Base-by-base conservation (phyloP, 2,113 vertebrate species). In the Strix aluco region DNA sequence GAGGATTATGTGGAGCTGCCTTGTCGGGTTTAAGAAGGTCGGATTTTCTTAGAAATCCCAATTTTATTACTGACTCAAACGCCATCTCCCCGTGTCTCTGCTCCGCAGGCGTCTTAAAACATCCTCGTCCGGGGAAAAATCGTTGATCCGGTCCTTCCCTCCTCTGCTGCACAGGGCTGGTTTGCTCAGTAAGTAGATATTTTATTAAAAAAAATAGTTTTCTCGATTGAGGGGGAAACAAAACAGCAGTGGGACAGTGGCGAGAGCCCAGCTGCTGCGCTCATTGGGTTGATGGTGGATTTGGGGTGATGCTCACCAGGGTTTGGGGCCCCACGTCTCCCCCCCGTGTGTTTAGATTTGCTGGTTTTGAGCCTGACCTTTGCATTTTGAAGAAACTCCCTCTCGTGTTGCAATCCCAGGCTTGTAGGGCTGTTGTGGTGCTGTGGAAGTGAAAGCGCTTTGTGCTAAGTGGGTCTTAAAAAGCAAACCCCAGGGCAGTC, bases 101-200 rank as follows among this genome's bases (percentile, higher is more conserved):
- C 70, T 81, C 47, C 6, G 4, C 63, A 55, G 58, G 51, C 51
- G 7, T 5, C 69, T 57, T 63, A 25, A 81, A 89, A 61, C 69
- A 9, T 34, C 55, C 13, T 59, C 1, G 0, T 8, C 44, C 0
- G 1, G 58, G 40, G 38, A 29, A 32, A 29, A 83, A 54, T 34
- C 4, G 2, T 51, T 59, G 73, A 44, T 71, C 55, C 1, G 4
- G 3, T 47, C 72, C 69, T 66, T 49, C 30, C 55, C 38, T 44
- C 10, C 55, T 62, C 78, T 44, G 34, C 71, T 78, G 70, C 67
- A 4, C 3, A 2, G 44, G 77, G 62, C 20, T 13, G 0, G 26
- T 55, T 74, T 1, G 12, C 59, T 78, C 54, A 7, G 29, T 52
- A 65, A 42, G 57, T 20, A 29, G 58, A 26, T 67, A 4, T 88